A percentile compares a stretch with the other conserved stretches of the same genome.
These are phyloP conservation scores for Anolis sagrei DNA, from an alignment of 2,113 vertebrate species.

Conservation along the genomic window DNA sequence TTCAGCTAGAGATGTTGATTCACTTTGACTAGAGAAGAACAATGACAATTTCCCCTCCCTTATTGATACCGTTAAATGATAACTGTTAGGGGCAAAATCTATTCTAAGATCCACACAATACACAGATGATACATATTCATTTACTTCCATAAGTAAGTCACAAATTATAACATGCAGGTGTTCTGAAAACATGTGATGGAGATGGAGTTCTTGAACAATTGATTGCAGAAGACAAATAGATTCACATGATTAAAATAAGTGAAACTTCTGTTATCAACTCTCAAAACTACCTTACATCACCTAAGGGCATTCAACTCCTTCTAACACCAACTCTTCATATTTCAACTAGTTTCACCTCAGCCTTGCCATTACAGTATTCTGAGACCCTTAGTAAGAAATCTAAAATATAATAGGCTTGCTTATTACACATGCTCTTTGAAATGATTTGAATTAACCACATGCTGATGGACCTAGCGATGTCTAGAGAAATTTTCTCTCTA, in stretches of 20 bases:
- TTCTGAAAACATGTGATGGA: slow-evolving; percentile 9
- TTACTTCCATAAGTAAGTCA: slow-evolving; percentile 24
- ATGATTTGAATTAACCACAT: no score
- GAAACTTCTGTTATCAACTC: not conserved
- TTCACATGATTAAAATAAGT: not conserved
- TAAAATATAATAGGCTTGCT: no score
- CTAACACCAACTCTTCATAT: not conserved
- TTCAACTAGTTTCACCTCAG: not conserved
- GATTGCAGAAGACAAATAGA: fast-evolving
- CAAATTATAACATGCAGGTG: not conserved
- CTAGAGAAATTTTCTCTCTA: no score
- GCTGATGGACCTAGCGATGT: no score
- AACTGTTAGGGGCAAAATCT: slow-evolving; percentile 39
- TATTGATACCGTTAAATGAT: slow-evolving; percentile 54
- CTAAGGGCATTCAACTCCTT: no score
- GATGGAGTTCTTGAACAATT: not conserved
- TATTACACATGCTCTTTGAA: no score
- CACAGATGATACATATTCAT: slow-evolving; percentile 6
- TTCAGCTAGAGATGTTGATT: slow-evolving; percentile 28
- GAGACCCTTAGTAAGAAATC: not conserved
- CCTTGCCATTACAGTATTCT: not conserved
- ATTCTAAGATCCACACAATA: slow-evolving; percentile 35
- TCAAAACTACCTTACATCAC: no score
- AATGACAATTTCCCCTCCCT: slow-evolving; percentile 45
- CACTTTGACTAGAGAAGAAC: slow-evolving; percentile 31